These are phyloP conservation scores for Pelagia noctiluca DNA, from an alignment of 30 jellyfish, hydroid and myxozoan species.

Conservation along the genomic window DNA sequence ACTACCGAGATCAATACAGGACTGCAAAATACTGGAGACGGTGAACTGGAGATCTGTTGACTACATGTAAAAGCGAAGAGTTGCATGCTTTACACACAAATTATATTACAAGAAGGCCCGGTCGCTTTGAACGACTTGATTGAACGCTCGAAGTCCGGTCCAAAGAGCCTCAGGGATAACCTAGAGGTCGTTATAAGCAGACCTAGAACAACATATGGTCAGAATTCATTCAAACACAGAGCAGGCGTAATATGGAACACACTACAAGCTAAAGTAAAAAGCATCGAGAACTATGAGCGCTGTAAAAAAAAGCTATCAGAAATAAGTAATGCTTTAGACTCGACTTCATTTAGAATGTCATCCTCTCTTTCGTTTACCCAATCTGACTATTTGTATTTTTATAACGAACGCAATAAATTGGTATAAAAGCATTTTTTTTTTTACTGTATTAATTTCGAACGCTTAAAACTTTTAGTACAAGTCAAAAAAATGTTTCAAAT, in stretches of 20 bases:
- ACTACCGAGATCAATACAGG: conserved; percentile 17
- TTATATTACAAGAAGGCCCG: conserved; percentile 31
- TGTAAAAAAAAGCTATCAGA: conserved; percentile 39
- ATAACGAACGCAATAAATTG: neutral
- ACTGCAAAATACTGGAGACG: conserved; percentile 36
- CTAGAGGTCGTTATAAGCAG: conserved; percentile 16
- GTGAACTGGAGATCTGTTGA: conserved; percentile 48
- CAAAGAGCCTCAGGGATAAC: neutral
- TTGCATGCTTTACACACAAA: conserved; percentile 43
- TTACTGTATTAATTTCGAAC: neutral
- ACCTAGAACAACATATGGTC: conserved; percentile 35
- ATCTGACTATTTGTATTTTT: no score
- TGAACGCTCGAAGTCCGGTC: conserved; percentile 8
- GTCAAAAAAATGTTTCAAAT: no score
- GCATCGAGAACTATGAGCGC: conserved; percentile 49
- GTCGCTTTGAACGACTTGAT: neutral
- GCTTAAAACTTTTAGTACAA: neutral
- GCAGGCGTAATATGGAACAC: conserved; percentile 32
- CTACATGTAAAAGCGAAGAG: conserved; percentile 21
- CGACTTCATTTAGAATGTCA: conserved; percentile 46
- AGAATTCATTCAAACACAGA: conserved; percentile 25
- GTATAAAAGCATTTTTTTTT: neutral
- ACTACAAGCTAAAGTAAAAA: conserved; percentile 41
- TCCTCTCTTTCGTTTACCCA: conserved; percentile 22
- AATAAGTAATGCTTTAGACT: conserved; percentile 47